Conservation (phyloP, 2,888 invertebrate genomes). For the Teleogryllus oceanicus region DNA sequence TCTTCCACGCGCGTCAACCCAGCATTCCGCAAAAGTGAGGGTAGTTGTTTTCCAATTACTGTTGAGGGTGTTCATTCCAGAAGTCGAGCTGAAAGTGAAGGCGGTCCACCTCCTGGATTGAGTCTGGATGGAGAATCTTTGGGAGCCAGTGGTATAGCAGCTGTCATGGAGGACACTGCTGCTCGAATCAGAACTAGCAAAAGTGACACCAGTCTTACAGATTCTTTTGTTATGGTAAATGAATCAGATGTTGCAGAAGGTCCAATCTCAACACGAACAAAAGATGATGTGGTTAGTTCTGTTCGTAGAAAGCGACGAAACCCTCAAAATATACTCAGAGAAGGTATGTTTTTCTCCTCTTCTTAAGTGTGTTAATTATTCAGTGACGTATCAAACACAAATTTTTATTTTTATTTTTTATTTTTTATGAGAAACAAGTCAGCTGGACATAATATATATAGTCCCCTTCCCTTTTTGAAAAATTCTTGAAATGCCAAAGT, state of each 20-base stretch:
- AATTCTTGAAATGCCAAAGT: too few relatives aligned
- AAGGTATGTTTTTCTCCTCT: slow-evolving; percentile 42
- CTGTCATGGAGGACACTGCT: slow-evolving; percentile 23
- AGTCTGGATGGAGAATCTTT: neutral
- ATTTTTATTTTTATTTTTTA: too few relatives aligned
- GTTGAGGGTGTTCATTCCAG: slow-evolving; percentile 49
- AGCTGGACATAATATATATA: too few relatives aligned
- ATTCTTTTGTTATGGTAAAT: slow-evolving; percentile 78
- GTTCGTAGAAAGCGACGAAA: slow-evolving; percentile 41
- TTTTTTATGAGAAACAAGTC: too few relatives aligned
- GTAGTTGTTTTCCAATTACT: slow-evolving; percentile 36
- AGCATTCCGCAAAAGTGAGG: slow-evolving; percentile 39
- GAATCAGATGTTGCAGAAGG: slow-evolving; percentile 51
- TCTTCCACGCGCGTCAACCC: slow-evolving; percentile 40
- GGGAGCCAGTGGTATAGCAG: neutral
- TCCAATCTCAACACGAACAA: slow-evolving; percentile 37
- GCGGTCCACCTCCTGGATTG: slow-evolving; percentile 40
- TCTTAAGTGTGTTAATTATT: neutral
- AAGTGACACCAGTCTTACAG: slow-evolving; percentile 85
- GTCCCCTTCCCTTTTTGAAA: too few relatives aligned
- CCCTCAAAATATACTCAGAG: slow-evolving; percentile 49
- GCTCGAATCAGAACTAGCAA: slow-evolving; percentile 71
- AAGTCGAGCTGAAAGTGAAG: slow-evolving; percentile 64
- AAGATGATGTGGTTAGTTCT: slow-evolving; percentile 35
- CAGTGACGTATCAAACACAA: too few relatives aligned